Evolutionary conservation across 23 tunicate genomes (phyloP).

Genomic region (Trididemnum nubilum): DNA sequence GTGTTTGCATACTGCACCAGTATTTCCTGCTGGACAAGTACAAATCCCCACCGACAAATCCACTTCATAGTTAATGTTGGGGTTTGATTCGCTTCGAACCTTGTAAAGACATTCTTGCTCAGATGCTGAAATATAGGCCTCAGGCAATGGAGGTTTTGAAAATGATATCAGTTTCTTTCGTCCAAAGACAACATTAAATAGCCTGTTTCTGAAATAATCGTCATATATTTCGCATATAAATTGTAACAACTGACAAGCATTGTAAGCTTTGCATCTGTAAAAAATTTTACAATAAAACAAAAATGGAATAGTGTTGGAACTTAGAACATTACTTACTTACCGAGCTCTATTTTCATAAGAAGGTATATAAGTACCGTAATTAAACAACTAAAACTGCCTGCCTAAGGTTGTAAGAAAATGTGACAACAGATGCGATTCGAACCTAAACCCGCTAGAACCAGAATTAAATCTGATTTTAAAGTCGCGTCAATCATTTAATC

Average conservation of each 20-base stretch:
- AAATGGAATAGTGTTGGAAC: no score
- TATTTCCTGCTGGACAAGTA: not conserved
- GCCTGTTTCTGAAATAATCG: not conserved
- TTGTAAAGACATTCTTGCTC: not conserved
- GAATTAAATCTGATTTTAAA: no score
- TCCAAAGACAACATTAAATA: not conserved
- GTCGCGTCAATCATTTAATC: no score
- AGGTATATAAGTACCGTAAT: no score
- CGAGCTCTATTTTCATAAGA: no score
- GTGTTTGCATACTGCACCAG: not conserved
- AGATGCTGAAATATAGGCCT: not conserved
- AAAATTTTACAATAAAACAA: no score
- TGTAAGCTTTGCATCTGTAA: constrained; percentile 18
- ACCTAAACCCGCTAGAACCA: no score
- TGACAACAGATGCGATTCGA: no score
- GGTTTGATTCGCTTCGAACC: not conserved
- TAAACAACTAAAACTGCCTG: no score
- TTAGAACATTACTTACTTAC: no score
- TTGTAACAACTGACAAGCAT: not conserved
- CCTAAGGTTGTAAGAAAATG: no score
- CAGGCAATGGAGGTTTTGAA: not conserved
- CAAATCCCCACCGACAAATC: not conserved
- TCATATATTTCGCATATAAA: not conserved
- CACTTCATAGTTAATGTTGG: not conserved
- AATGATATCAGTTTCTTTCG: not conserved